Evolutionary conservation across 2,888 invertebrate genomes (phyloP).

Genomic region (Zelleria hepariella): DNA sequence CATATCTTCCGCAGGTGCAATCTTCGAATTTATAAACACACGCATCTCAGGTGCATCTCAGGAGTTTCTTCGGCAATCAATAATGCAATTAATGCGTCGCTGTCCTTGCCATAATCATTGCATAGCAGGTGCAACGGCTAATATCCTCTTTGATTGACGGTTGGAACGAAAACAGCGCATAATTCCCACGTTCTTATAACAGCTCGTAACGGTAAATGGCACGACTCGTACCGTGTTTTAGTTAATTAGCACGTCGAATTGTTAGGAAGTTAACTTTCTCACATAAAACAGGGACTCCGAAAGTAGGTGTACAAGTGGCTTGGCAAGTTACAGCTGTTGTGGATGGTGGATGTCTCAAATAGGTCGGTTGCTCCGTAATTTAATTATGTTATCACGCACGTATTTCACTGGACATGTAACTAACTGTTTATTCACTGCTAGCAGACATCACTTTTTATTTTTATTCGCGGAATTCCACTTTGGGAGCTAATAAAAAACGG

Average conservation of each 20-base stretch:
- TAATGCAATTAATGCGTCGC: not conserved
- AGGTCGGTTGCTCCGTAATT: constrained; percentile 19
- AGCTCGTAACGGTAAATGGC: constrained; percentile 50
- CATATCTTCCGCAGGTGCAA: not conserved
- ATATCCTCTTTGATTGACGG: constrained; percentile 4
- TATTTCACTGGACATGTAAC: not conserved
- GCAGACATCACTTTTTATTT: not conserved
- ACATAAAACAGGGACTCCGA: constrained; percentile 50
- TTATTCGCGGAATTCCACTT: not conserved
- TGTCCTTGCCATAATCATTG: constrained; percentile 15
- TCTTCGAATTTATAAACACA: not conserved
- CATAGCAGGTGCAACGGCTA: constrained; percentile 52
- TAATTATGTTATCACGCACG: constrained; percentile 10
- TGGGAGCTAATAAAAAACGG: not conserved
- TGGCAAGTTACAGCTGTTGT: constrained; percentile 36
- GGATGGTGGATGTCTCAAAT: not conserved
- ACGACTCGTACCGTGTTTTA: constrained; percentile 31
- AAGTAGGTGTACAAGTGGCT: constrained; percentile 46
- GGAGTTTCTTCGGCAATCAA: not conserved
- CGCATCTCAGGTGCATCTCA: not conserved
- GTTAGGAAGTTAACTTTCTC: constrained; percentile 50
- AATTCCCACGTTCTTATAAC: constrained; percentile 43
- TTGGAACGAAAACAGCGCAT: constrained; percentile 35
- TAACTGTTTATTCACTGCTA: not conserved
- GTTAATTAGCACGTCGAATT: constrained; percentile 33